These are phyloP conservation scores for Drosophila obscura DNA, from an alignment of 1,140 invertebrate genomes.

Conservation along the genomic window DNA sequence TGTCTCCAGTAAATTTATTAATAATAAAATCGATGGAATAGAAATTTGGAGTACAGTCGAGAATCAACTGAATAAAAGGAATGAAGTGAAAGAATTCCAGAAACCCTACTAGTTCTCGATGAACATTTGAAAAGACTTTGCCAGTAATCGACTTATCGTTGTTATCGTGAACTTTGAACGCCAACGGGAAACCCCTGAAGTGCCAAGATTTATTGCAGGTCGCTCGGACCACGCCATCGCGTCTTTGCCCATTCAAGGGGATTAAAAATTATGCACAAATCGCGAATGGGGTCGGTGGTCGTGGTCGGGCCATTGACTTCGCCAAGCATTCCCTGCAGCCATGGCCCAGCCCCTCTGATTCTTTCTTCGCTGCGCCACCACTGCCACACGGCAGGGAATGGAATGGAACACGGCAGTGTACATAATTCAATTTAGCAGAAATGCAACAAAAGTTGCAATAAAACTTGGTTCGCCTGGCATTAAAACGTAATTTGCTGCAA, in stretches of 20 bases:
- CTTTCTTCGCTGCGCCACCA: not conserved
- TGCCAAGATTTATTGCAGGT: slow-evolving; percentile 10
- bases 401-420: slow-evolving; percentile 37
- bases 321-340: slow-evolving; percentile 9
- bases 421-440: slow-evolving; percentile 75
- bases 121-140: too few relatives aligned
- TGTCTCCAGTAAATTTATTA: too few relatives aligned
- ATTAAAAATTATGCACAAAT: slow-evolving; percentile 55
- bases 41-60: too few relatives aligned
- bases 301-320: slow-evolving; percentile 33
- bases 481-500: slow-evolving; percentile 72
- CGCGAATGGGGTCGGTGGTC: slow-evolving; percentile 32
- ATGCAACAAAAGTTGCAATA: slow-evolving; percentile 78
- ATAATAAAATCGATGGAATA: too few relatives aligned
- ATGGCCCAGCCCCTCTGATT: not conserved
- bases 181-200: not conserved
- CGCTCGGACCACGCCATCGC: slow-evolving; percentile 9
- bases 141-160: too few relatives aligned
- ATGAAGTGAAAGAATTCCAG: too few relatives aligned
- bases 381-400: not conserved
- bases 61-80: too few relatives aligned
- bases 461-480: slow-evolving; percentile 65
- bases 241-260: slow-evolving; percentile 23
- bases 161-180: not conserved
- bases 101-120: too few relatives aligned